Evolutionary conservation across 2,888 invertebrate genomes (phyloP), one percentile per base, ranked within the genome.

Genomic region (Fragum whitleyi): DNA sequence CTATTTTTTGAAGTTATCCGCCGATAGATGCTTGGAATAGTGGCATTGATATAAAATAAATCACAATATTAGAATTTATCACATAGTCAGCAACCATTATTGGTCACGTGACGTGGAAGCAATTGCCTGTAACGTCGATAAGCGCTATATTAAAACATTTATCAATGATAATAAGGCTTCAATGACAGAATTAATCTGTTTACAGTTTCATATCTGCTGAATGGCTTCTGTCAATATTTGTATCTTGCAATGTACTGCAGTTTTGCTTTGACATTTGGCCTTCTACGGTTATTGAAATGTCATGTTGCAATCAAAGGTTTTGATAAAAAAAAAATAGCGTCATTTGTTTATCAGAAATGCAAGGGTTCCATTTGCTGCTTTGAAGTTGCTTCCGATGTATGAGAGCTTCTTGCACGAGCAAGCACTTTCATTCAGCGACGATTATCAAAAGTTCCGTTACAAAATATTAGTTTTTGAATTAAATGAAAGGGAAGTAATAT

Each of bases 91-190:
- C 47, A 14, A 47, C 47, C 32, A 36, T 36, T 36, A 36, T 47
- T 9, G 5, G 47, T 47, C 47, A 47, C 47, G 47, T 47, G 47
- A n/a, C n/a, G n/a, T 5, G 2, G 47, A 47, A 3, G 47, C 16
- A 61, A 61, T 61, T 28, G 61, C 19, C 32, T 28, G 32, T 28
- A 61, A 61, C 61, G 19, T 16, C 19, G 61, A 61, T 61, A 61
- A 61, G 61, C 19, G 6, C 61, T 28, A 77, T 61, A 71, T 79
- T 74, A 70, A 70, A 69, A 47, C 79, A 79, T 79, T 74, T 79
- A 74, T 79, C 79, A 79, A 62, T 74, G 79, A 74, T 79, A 79
- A 78, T 55, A 32, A 53, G 53, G 70, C 57, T 14, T 1, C 70
- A 21, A 36, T 70, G 70, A 70, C 70, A 70, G 53, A 32, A 36